These are phyloP conservation scores for Apantesis nais DNA, from an alignment of 2,888 invertebrate species.

Conservation along the genomic window DNA sequence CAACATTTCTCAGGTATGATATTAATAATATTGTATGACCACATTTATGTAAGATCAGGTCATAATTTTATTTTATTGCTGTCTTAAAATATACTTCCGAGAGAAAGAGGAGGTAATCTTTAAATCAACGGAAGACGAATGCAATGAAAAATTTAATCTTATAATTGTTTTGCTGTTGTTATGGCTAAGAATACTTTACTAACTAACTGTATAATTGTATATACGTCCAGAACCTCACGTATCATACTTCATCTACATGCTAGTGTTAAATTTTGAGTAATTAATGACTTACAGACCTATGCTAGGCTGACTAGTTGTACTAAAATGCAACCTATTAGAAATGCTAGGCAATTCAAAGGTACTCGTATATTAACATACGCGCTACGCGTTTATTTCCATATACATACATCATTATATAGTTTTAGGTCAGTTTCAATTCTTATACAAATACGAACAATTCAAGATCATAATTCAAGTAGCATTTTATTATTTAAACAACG, in stretches of 20 bases:
- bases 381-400: neutral
- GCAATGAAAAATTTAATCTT: neutral
- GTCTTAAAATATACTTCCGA: constrained; percentile 30
- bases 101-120: neutral
- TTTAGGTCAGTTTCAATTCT: neutral
- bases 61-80: constrained; percentile 40
- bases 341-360: too few relatives aligned
- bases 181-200: neutral
- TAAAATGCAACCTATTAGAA: too few relatives aligned
- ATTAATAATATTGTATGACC: constrained; percentile 25
- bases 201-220: too few relatives aligned
- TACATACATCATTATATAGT: neutral
- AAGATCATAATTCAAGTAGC: constrained; percentile 32
- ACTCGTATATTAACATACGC: too few relatives aligned
- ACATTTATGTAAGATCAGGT: constrained; percentile 25
- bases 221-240: too few relatives aligned
- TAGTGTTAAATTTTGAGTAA: too few relatives aligned
- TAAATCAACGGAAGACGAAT: neutral
- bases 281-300: too few relatives aligned
- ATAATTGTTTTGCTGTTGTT: neutral
- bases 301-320: too few relatives aligned
- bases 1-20: constrained; percentile 10
- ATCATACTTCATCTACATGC: too few relatives aligned
- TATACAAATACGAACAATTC: constrained; percentile 23
- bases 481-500: constrained; percentile 31